Evolutionary conservation across 2,888 invertebrate genomes (phyloP), one percentile per base, ranked within the genome.

Genomic region (Bombylius major): DNA sequence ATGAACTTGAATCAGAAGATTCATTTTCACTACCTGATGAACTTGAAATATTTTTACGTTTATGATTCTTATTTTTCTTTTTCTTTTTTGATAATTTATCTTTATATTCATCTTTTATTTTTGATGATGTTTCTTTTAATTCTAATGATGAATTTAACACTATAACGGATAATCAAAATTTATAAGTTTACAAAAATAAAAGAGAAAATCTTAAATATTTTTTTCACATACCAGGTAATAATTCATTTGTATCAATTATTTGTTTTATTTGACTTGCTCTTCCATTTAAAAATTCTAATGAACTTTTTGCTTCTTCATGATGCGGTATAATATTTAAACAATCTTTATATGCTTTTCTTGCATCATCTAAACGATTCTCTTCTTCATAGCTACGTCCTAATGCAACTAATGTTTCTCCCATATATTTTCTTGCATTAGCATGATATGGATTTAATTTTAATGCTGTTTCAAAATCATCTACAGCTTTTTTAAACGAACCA

Each of bases 401-500:
- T 0, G 94, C 95, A 1, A 94, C 88, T 49, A 94, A 75, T 1
- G 95, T 96, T 73, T 96, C 94, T 42, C 92, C 89, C 78, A 94
- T 84, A 75, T 96, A 97, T 71, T 93, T 94, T 56, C 89, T 83
- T 42, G 95, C 96, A 75, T 96, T 96, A 4, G 86, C 86, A 73
- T 97, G 96, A 60, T 84, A 87, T 2, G 89, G 87, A 75, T 96
- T 92, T 48, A 91, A 72, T 70, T 89, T 87, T 46, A 96, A 73
- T 5, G 96, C 95, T 32, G 87, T 86, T 74, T 95, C 93, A 73
- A 97, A 94, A 72, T 97, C 96, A 65, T 90, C 89, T 62, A 96
- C 89, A 1, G 96, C 96, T 70, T 91, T 91, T 65, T 89, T 86
- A 74, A 92, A 95, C 65, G 88, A 92, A 61, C 93, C 93, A 69